phyloP scores from a whole-genome alignment of 1,140 invertebrate species.

The Carposina sasakii region DNA sequence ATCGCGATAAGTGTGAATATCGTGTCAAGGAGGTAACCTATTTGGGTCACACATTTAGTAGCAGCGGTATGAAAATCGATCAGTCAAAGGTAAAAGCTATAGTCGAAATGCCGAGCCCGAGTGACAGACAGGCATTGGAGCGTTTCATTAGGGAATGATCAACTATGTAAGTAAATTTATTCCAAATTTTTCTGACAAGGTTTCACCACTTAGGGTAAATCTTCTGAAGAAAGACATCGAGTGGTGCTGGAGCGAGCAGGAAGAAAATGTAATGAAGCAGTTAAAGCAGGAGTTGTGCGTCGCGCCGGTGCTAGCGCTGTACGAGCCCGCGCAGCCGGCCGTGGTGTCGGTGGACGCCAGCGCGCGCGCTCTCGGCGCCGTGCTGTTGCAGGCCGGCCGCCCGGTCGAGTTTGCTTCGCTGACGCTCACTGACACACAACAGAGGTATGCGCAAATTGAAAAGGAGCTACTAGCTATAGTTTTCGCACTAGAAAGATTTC shows the following conservation, averaged over 20 bases:
- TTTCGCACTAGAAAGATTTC: conserved; percentile 49
- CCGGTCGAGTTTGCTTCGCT: conserved; percentile 44
- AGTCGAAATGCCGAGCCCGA: conserved; percentile 13
- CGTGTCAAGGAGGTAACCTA: conserved; percentile 21
- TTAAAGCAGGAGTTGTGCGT: conserved; percentile 31
- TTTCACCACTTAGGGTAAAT: conserved; percentile 25
- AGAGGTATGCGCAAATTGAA: conserved; percentile 61
- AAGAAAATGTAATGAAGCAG: conserved; percentile 25
- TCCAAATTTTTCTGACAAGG: conserved; percentile 26
- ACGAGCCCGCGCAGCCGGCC: conserved; percentile 18
- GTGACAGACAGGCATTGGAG: conserved; percentile 33
- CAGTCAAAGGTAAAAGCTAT: conserved; percentile 16
- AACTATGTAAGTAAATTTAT: conserved; percentile 39
- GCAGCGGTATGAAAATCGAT: conserved; percentile 26
- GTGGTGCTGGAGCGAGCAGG: conserved; percentile 29
- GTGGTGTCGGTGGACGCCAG: conserved; percentile 34
- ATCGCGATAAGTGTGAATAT: conserved; percentile 1
- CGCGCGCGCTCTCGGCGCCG: conserved; percentile 31
- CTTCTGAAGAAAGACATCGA: conserved; percentile 31
- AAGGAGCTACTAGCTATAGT: conserved; percentile 58
- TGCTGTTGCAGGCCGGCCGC: conserved; percentile 27
- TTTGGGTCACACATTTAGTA: conserved; percentile 32
- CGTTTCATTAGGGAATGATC: conserved; percentile 45
- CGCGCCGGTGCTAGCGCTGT: conserved; percentile 32
- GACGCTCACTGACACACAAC: conserved; percentile 35